These are phyloP conservation scores for Botia almorhae DNA, from an alignment of 2,797 vertebrate species.

Conservation along the genomic window DNA sequence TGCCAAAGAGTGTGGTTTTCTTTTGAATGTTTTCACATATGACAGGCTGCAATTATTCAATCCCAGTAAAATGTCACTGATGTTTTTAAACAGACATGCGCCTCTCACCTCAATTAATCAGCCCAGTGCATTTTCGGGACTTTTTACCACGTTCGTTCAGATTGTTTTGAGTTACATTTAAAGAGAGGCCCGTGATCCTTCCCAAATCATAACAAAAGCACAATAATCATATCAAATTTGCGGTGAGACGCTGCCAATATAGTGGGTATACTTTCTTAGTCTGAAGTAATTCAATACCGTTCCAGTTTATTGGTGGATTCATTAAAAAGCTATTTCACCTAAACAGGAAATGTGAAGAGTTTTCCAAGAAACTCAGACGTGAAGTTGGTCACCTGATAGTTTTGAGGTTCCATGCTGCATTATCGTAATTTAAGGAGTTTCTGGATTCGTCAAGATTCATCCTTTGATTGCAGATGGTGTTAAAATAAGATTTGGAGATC, in stretches of 20 bases:
- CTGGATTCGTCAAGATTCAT: neutral
- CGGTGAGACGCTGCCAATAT: slow-evolving; percentile 19
- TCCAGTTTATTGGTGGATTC: slow-evolving; percentile 35
- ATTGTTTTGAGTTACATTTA: slow-evolving; percentile 48
- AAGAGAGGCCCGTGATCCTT: slow-evolving; percentile 15
- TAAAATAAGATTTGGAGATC: neutral
- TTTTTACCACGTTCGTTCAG: slow-evolving; percentile 34
- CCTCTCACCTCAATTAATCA: slow-evolving; percentile 54
- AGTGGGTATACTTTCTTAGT: slow-evolving; percentile 15
- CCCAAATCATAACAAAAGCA: slow-evolving; percentile 30
- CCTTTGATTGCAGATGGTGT: slow-evolving; percentile 10
- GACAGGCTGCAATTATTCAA: slow-evolving; percentile 92
- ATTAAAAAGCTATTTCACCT: slow-evolving; percentile 30
- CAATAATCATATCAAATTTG: slow-evolving; percentile 39
- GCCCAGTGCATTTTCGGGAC: slow-evolving; percentile 33
- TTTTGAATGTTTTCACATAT: slow-evolving; percentile 84
- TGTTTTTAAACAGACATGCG: slow-evolving; percentile 53
- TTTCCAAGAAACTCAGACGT: slow-evolving; percentile 13
- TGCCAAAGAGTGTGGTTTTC: slow-evolving; percentile 72
- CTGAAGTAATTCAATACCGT: slow-evolving; percentile 20
- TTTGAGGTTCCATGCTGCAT: slow-evolving; percentile 13
- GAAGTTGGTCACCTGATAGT: slow-evolving; percentile 13
- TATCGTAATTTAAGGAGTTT: neutral
- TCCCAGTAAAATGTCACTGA: slow-evolving; percentile 85
- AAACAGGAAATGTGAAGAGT: slow-evolving; percentile 27